These are phyloP conservation scores for Pyrgus malvae DNA, from an alignment of 2,888 invertebrate species.

Conservation along the genomic window DNA sequence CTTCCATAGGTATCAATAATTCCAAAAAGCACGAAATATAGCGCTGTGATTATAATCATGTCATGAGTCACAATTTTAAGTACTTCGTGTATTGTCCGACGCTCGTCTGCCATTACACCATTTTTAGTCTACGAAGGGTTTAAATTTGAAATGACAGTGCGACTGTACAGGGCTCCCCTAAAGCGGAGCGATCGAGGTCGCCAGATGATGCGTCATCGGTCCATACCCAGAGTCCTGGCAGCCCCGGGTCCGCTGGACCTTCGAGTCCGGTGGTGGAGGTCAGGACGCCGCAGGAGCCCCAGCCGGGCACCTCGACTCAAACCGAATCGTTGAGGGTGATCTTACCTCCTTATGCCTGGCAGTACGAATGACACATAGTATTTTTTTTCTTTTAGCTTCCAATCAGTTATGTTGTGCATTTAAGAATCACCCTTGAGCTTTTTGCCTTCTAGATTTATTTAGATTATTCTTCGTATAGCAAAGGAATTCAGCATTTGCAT, in stretches of 20 bases:
- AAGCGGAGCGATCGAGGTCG: constrained; percentile 54
- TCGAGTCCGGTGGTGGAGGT: constrained; percentile 46
- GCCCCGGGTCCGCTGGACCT: constrained; percentile 42
- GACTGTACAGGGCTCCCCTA: constrained; percentile 56
- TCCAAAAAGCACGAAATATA: too few relatives aligned
- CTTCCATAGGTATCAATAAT: too few relatives aligned
- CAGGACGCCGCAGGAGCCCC: constrained; percentile 53
- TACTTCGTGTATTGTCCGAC: too few relatives aligned
- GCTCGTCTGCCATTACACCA: too few relatives aligned
- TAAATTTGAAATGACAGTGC: constrained; percentile 24
- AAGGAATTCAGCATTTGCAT: constrained; percentile 80
- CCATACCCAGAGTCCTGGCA: constrained; percentile 48
- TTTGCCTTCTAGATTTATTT: constrained; percentile 14
- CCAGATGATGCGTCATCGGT: constrained; percentile 53
- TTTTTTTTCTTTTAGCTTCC: constrained; percentile 72
- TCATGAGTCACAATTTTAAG: background rate
- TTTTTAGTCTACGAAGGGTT: background rate
- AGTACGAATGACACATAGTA: constrained; percentile 77
- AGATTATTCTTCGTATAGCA: constrained; percentile 48
- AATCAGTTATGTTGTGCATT: constrained; percentile 63
- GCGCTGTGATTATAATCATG: too few relatives aligned
- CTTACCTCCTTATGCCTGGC: constrained; percentile 79
- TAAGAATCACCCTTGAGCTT: constrained; percentile 44
- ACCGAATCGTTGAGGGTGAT: constrained; percentile 73
- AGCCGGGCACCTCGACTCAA: constrained; percentile 61